Percentiles rank a stretch among this genome's conserved stretches.
These are phyloP conservation scores for Microcebus jonahi DNA, from an alignment of 2,113 vertebrate genomes.

Conservation along the genomic window DNA sequence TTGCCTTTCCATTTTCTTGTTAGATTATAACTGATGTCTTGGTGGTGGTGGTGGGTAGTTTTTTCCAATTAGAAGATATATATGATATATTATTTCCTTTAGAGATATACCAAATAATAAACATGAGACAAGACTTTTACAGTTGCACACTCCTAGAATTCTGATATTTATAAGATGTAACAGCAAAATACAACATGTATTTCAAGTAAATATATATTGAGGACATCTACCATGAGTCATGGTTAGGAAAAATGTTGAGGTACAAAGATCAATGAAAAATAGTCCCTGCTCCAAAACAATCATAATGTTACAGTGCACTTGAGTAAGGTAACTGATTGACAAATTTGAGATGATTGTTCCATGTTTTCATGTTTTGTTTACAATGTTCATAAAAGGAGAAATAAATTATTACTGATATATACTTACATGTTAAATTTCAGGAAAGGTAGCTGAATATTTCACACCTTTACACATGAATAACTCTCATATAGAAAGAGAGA, in stretches of 20 bases:
- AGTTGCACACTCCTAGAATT: not conserved
- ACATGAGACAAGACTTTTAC: not conserved
- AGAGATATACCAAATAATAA: not conserved
- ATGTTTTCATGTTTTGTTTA: not conserved
- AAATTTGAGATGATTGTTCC: not conserved
- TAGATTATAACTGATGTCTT: not conserved
- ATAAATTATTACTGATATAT: not conserved
- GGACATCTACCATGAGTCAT: not conserved
- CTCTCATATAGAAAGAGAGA: not conserved
- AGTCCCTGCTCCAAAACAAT: not conserved
- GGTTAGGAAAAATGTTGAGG: not conserved
- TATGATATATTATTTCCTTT: not conserved
- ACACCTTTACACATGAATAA: not conserved
- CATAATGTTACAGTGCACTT: not conserved
- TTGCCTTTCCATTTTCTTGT: not conserved
- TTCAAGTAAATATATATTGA: not conserved
- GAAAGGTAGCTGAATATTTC: not conserved
- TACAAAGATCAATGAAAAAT: not conserved
- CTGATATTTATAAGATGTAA: not conserved
- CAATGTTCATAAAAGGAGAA: not conserved
- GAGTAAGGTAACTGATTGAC: not conserved
- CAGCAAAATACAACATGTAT: not conserved
- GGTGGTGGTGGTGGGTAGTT: not conserved
- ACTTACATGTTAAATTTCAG: not conserved
- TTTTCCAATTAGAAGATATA: not conserved